Base-by-base conservation (phyloP, 2,113 vertebrate species). In the Donacobius atricapilla region DNA sequence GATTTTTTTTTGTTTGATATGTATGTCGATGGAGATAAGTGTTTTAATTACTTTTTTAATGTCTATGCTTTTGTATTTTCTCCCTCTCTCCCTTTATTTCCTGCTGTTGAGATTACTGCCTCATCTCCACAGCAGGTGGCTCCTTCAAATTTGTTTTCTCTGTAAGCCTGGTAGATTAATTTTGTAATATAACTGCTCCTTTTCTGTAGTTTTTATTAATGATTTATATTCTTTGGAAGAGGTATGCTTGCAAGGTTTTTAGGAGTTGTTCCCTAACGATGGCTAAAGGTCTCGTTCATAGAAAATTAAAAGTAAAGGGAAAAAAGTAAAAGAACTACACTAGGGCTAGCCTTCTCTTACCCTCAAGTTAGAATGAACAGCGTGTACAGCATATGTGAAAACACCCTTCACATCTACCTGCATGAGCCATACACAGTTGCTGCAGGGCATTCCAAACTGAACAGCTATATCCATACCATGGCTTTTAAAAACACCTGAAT, bases 41-140 rank as follows among this genome's bases (percentile, higher is more conserved):
- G 98, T 97, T 98, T 98, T 98, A 98, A 98, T 98, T 98, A 98
- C 98, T 98, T 98, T 98, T 98, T 98, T 98, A 98, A 98, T 98
- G 98, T 97, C 97, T 97, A 90, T 78, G 97, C 97, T 97, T 98
- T 98, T 97, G 97, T 97, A 95, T 98, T 98, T 98, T 98, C 97
- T 95, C 93, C 94, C 80, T 93, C 96, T 96, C 96, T 95, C 95
- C 47, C 65, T 97, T 98, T 98, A 98, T 97, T 98, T 98, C 98
- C 98, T 97, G 97, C 97, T 98, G 98, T 93, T 97, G 97, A 98
- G 98, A 98, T 98, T 97, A 98, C 97, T 98, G 98, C 97, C 96
- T 97, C 97, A 97, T 98, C 96, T 95, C 96, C 98, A 97, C 98
- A 98, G 98, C 98, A 98, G 98, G 98, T 97, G 97, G 96, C 94